phyloP scores from a whole-genome alignment of 2,113 vertebrate species.

The Myotis davidii region DNA sequence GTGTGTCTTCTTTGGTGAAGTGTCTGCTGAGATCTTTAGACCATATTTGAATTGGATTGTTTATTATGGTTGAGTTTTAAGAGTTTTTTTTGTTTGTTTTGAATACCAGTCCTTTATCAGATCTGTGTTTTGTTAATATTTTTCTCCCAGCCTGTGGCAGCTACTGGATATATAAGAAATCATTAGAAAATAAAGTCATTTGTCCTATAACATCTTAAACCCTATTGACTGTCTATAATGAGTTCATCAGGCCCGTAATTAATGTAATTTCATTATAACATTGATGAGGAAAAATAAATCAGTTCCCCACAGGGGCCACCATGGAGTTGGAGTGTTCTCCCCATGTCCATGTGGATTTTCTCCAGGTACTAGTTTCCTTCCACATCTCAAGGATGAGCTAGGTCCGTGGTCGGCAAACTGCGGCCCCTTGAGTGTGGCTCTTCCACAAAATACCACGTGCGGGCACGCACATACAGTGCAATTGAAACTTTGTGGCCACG shows the following conservation, averaged over 20 bases:
- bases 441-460: too few species aligned
- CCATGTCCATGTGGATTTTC: not conserved
- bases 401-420: too few species aligned
- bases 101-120: not conserved
- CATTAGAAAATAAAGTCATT: not conserved
- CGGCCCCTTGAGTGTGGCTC: too few species aligned
- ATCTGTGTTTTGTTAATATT: slow-evolving; percentile 14
- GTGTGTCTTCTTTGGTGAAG: not conserved
- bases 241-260: not conserved
- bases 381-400: not conserved
- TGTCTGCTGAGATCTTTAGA: not conserved
- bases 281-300: not conserved
- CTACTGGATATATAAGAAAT: not conserved
- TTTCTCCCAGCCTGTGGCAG: not conserved
- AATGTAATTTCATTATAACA: not conserved
- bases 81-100: slow-evolving; percentile 26
- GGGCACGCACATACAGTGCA: too few species aligned
- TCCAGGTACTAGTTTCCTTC: not conserved
- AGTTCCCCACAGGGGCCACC: not conserved
- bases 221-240: not conserved
- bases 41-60: slow-evolving; percentile 12
- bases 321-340: not conserved
- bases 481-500: too few species aligned
- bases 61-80: slow-evolving; percentile 47
- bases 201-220: not conserved